Conservation (phyloP, 2,888 invertebrate genomes). For the Drosophila neutralis region DNA sequence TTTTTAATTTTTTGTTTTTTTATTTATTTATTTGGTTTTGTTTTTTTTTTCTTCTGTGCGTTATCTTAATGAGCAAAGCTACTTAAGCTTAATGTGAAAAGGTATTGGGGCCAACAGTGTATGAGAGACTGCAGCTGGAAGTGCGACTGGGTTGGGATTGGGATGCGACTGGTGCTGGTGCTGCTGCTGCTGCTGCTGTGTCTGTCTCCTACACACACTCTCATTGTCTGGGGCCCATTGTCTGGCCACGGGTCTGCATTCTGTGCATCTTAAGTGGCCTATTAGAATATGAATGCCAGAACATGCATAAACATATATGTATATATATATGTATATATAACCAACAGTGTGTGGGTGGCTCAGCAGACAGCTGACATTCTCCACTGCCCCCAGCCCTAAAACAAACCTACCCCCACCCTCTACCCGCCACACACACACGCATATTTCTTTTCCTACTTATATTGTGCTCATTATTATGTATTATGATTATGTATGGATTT, state of each 20-base stretch:
- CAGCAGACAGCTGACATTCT: slow-evolving; percentile 35
- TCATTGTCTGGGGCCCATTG: slow-evolving; percentile 53
- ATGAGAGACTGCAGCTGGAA: slow-evolving; percentile 23
- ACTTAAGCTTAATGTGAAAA: slow-evolving; percentile 72
- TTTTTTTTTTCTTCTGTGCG: background rate
- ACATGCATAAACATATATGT: background rate
- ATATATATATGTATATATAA: background rate
- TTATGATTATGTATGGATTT: slow-evolving; percentile 73
- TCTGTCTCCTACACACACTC: slow-evolving; percentile 25
- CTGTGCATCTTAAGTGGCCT: slow-evolving; percentile 71
- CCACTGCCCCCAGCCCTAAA: slow-evolving; percentile 18
- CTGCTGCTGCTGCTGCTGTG: slow-evolving; percentile 2
- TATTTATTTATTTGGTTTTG: background rate
- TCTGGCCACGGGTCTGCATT: slow-evolving; percentile 55
- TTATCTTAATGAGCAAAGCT: slow-evolving; percentile 76
- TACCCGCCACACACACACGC: background rate
- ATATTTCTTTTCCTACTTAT: slow-evolving; percentile 5
- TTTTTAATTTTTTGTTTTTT: background rate
- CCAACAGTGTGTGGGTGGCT: slow-evolving; percentile 6
- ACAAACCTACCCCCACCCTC: background rate
- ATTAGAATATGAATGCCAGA: slow-evolving; percentile 71
- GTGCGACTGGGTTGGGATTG: slow-evolving; percentile 16
- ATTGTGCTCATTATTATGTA: slow-evolving; percentile 62
- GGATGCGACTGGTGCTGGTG: slow-evolving; percentile 11
- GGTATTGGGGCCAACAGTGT: slow-evolving; percentile 58